Base-by-base conservation (phyloP, 2,113 vertebrate genomes). In the Amphiprion percula region DNA sequence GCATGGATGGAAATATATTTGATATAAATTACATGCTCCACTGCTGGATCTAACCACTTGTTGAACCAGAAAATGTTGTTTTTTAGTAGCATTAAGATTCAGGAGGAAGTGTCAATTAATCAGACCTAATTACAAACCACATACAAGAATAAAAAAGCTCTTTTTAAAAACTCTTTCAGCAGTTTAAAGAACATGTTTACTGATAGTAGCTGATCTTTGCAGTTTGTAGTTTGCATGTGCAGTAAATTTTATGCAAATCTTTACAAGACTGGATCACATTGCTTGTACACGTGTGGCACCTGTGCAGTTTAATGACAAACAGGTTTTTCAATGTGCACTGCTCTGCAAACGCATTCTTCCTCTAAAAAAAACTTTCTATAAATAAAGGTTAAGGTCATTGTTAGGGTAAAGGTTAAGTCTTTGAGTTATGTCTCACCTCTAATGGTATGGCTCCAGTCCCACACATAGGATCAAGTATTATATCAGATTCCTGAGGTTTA, bases 381-480 rank as follows among this genome's bases (percentile, higher is more conserved):
- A 14, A 4, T 44, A 4, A 12, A 44, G 12, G 41, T 44, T 44
- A 12, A 14, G 2, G 2, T 44, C 11, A 44, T 4, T 12, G 41
- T 44, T 14, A 4, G 11, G 2, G 41, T 15, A 12, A 10, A 37
- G 33, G 33, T 37, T 37, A 37, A 8, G 33, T 8, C 33, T 37
- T 37, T 37, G 33, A 37, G 52, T 21, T 17, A 21, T 7, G 55
- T 24, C 79, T 93, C 92, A 99, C 98, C 98, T 99, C 97, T 86
- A 99, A 94, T 24, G 98, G 97, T 91, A 99, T 99, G 0, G 98
- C 97, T 83, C 98, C 98, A 10, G 96, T 99, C 53, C 98, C 98
- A 87, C 97, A 99, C 98, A 99, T 99, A 14, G 98, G 98, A 93
- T 99, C 98, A 46, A 99, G 89, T 71, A 99, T 96, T 73, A 99